Evolutionary conservation across 2,113 vertebrate genomes (phyloP), one percentile per base, ranked within the genome.

Genomic region (Cynopterus brachyotis): DNA sequence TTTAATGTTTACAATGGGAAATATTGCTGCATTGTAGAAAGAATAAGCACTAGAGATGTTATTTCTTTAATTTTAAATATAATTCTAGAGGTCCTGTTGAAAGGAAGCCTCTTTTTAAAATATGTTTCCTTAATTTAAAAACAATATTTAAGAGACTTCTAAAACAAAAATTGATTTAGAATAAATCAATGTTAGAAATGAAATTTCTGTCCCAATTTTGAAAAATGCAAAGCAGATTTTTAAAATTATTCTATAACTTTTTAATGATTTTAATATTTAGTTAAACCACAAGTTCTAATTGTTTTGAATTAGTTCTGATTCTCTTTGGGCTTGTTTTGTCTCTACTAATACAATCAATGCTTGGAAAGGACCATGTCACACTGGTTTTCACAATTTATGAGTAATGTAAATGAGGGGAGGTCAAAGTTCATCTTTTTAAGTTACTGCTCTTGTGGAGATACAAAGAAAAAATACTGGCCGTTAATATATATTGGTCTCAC

Each of bases 111-210:
- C 35, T 24, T 83, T 89, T 91, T 53, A 66, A 85, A 95, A 59
- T 82, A 76, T 26, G 28, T 96, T 78, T 70, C 13, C 64, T 76
- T 89, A 47, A 60, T 89, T 96, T 70, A 35, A 93, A 89, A 83
- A 78, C 6, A 50, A 32, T 69, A 81, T 42, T 89, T 70, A 78
- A 59, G 32, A 84, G 37, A 76, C 0, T 72, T 96, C 28, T 81
- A 42, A 95, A 94, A 76, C 24, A 91, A 88, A 76, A 94, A 66
- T 19, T 17, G 81, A 66, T 32, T 67, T 85, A 79, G 35, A 92
- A 40, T 78, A 80, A 50, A 69, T 67, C 1, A 76, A 9, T 37
- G 8, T 72, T 94, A 81, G 30, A 92, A 62, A 69, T 47, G 20
- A 76, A 85, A 67, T 75, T 93, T 95, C n/a, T 78, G 37, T 26